These are phyloP conservation scores for Bubo bubo DNA, from an alignment of 2,113 vertebrate species.

Conservation along the genomic window DNA sequence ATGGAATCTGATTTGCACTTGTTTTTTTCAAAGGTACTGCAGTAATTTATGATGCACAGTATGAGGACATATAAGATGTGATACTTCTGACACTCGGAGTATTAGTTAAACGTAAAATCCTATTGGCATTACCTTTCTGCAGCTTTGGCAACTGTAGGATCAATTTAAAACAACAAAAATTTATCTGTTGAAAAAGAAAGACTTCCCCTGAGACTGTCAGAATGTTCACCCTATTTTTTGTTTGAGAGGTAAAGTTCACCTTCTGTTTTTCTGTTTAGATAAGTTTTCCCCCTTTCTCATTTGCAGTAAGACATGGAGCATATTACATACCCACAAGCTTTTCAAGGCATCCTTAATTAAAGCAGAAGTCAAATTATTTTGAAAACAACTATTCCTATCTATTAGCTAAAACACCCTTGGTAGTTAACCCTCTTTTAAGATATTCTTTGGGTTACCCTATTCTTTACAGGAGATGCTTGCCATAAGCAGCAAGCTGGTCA, in stretches of 20 bases:
- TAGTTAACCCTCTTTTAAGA: neutral
- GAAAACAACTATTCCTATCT: neutral
- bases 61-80: neutral
- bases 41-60: neutral
- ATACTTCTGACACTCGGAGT: neutral
- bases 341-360: neutral
- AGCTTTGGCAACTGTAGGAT: neutral
- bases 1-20: neutral
- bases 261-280: neutral
- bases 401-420: neutral
- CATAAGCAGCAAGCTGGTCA: neutral
- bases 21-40: neutral
- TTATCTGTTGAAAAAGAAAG: neutral
- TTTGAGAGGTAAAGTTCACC: neutral
- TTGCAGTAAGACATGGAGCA: neutral
- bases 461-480: neutral
- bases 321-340: neutral
- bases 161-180: neutral
- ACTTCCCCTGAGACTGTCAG: neutral
- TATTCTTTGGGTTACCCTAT: neutral
- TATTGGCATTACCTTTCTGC: neutral
- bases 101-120: neutral
- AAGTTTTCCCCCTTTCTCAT: neutral
- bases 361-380: neutral
- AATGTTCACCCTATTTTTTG: neutral